These are phyloP conservation scores for Takifugu rubripes DNA, from an alignment of 2,797 vertebrate species.

Conservation along the genomic window DNA sequence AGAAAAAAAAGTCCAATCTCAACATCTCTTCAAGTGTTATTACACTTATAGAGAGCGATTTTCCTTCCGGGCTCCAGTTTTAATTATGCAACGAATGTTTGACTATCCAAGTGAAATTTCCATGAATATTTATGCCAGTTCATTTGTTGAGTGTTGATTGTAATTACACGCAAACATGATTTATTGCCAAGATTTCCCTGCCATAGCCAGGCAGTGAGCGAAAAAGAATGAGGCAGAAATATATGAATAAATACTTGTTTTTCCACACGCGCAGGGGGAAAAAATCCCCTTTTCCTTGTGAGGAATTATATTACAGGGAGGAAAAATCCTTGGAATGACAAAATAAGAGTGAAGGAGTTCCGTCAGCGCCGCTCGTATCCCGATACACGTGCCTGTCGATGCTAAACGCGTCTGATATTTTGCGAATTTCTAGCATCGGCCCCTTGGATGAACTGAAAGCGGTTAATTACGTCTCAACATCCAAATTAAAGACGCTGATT, in stretches of 20 bases:
- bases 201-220: slow-evolving; percentile 65
- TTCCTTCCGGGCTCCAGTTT: slow-evolving; percentile 63
- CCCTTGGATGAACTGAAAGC: slow-evolving; percentile 8
- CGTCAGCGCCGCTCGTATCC: no score
- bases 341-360: no score
- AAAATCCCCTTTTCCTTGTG: slow-evolving; percentile 33
- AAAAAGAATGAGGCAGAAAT: slow-evolving; percentile 53
- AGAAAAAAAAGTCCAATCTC: slow-evolving; percentile 38
- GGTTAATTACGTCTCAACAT: slow-evolving; percentile 17
- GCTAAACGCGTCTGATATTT: slow-evolving; percentile 7
- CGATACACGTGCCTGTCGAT: no score
- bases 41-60: slow-evolving; percentile 53
- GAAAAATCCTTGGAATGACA: slow-evolving; percentile 7
- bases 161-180: slow-evolving; percentile 81
- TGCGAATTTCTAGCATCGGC: slow-evolving; percentile 13
- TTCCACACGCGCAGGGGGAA: slow-evolving; percentile 9
- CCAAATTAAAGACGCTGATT: slow-evolving; percentile 46
- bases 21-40: slow-evolving; percentile 66
- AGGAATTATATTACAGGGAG: slow-evolving; percentile 54
- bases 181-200: slow-evolving; percentile 73
- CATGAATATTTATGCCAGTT: slow-evolving; percentile 80
- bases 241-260: slow-evolving; percentile 60
- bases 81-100: slow-evolving; percentile 80
- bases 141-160: slow-evolving; percentile 79
- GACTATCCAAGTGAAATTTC: slow-evolving; percentile 76